phyloP scores from a whole-genome alignment of 2,113 vertebrate genomes.

The Gallinago undulata region DNA sequence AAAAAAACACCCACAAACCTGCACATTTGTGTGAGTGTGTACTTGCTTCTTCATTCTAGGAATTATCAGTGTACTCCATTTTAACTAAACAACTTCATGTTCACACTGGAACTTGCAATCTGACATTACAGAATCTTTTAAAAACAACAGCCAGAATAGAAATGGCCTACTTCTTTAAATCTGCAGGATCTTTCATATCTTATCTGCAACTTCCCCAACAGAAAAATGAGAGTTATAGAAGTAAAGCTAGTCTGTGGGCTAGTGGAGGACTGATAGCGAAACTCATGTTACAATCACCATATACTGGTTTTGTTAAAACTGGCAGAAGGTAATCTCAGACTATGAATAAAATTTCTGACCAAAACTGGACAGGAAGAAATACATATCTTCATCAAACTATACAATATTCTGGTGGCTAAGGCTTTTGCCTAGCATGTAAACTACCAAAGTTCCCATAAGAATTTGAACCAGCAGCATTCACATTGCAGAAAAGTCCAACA shows the following conservation, averaged over 20 bases:
- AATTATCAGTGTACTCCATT: not conserved
- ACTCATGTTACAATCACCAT: not conserved
- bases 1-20: not conserved
- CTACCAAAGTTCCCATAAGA: not conserved
- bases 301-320: not conserved
- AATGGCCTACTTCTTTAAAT: not conserved
- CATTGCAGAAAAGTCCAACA: not conserved
- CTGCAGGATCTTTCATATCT: not conserved
- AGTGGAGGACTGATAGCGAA: not conserved
- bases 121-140: not conserved
- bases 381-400: not conserved
- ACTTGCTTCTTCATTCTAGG: not conserved
- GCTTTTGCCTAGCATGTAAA: not conserved
- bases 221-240: not conserved
- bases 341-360: not conserved
- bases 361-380: not conserved
- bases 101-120: not conserved
- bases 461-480: not conserved
- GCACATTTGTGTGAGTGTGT: not conserved
- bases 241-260: not conserved
- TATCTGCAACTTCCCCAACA: not conserved
- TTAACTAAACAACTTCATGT: not conserved
- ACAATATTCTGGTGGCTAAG: not conserved
- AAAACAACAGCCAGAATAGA: not conserved
- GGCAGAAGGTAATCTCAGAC: not conserved